Percentiles rank a stretch among this genome's conserved stretches.
phyloP scores from a whole-genome alignment of 2,888 invertebrate species.

The Apodemia duryi region DNA sequence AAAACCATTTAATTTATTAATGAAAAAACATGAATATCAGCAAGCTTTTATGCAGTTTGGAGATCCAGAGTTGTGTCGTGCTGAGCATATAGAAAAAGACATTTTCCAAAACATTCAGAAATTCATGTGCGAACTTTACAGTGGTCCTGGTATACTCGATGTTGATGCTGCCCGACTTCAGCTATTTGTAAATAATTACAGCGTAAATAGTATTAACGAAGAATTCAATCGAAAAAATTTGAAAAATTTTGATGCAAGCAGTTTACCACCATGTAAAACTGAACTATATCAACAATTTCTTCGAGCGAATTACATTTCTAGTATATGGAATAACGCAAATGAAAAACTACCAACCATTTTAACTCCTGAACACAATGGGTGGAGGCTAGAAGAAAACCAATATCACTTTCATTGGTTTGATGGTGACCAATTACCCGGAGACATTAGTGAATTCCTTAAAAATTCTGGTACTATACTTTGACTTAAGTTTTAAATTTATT shows the following conservation, averaged over 20 bases:
- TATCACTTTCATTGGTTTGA: constrained; percentile 20
- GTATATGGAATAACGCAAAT: constrained; percentile 20
- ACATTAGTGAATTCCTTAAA: constrained; percentile 19
- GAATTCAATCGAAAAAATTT: not conserved
- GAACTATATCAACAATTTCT: constrained; percentile 21
- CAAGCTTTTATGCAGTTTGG: not conserved
- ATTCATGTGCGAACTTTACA: not conserved
- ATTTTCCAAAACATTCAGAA: not conserved
- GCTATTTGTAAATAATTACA: not conserved
- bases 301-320: constrained; percentile 21
- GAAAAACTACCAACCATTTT: constrained; percentile 14
- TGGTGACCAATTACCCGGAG: constrained; percentile 21
- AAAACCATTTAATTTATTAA: constrained; percentile 15
- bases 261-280: constrained; percentile 20
- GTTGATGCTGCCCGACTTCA: not conserved
- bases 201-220: not conserved
- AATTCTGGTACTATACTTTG: not conserved
- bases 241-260: constrained; percentile 18
- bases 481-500: not conserved
- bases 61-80: not conserved
- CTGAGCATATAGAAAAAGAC: not conserved
- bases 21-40: constrained; percentile 10
- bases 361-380: constrained; percentile 19
- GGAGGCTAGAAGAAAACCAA: constrained; percentile 17
- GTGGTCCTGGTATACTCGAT: not conserved